Evolutionary conservation across 2,797 vertebrate genomes (phyloP), one percentile per base, ranked within the genome.

Genomic region (Loris lydekkerianus): DNA sequence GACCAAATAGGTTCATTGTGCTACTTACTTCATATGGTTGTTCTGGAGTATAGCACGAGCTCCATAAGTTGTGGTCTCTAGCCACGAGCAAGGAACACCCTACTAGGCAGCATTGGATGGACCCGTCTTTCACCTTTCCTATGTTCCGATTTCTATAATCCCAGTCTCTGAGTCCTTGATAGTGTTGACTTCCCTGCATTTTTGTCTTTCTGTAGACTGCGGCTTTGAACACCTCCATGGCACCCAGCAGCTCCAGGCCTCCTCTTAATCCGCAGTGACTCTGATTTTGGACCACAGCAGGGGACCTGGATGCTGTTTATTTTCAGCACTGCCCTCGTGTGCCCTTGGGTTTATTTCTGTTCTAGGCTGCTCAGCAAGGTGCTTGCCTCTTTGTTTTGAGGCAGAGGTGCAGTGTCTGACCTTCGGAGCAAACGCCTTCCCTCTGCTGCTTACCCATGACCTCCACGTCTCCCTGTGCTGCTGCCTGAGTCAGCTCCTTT

Each of bases 331-430:
- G 60, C 63, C 94, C 75, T 86, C 15, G 29, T n/a, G 7, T 0
- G 23, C 23, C 67, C 53, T 63, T 0, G 73, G 34, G 29, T 85
- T 76, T 21, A 81, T 89, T 94, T 96, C 85, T 94, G 31, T 34
- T 67, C 56, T 43, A 4, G 20, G 53, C 87, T 77, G 49, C 78
- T 91, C 49, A 63, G 94, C 78, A 75, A 61, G 40, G 27, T 18
- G 14, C 70, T 27, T 34, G 65, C 73, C 72, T 69, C 69, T 87
- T 75, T n/a, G n/a, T 58, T 70, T 43, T 69, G 37, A 85, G 73
- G 78, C 29, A 11, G 58, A 63, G 58, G 58, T 2, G 10, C 58
- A 27, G 25, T 37, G n/a, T 60, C 58, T 82, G 58, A 82, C 80
- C n/a, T 82, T 43, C 23, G 13, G 58, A 18, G 23, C n/a, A 27